Base-by-base conservation (phyloP, 1,140 invertebrate genomes). In the Luehdorfia chinensis region DNA sequence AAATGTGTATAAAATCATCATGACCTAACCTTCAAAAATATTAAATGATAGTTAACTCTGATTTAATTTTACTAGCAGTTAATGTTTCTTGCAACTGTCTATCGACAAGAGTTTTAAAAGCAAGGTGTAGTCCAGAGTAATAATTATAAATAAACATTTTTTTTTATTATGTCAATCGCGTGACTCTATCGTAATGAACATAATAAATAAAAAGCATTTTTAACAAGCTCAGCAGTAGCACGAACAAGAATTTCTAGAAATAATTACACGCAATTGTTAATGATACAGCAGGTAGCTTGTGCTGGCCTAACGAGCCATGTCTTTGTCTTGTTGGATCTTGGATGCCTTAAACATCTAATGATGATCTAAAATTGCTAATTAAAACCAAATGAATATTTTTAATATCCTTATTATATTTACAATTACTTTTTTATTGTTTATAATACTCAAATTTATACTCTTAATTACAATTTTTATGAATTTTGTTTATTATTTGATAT, bases 241-340 rank as follows among this genome's bases (percentile, higher is more conserved):
- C 39, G 39, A 43, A 43, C 25, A n/a, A 30, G 25, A 43, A 43
- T 43, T 43, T 30, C 39, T 43, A 43, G 39, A 16, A 43, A 30
- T 30, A 30, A 18, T 43, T 9, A 19, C 39, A 43, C 39, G 39
- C 39, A 11, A 43, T 6, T 14, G 13, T 7, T 15, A 15, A 41
- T 37, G 5, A 14, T 41, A 27, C 27, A 43, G 39, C 39, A 18
- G 15, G 39, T 43, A n/a, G 25, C 1, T 43, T 30, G 39, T 25
- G 6, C 14, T 1, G 14, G 25, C 39, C 16, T 30, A 27, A 28
- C 14, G 4, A 28, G 23, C 4, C 25, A 0, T 7, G 12, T 5
- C 21, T 41, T 21, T 21, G 6, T 21, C 19, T 21, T 21, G 6
- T 6, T 21, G 19, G 19, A 21, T 21, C 6, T 21, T 21, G 6